phyloP scores from a whole-genome alignment of 2,797 vertebrate genomes.

The Enoplosus armatus region DNA sequence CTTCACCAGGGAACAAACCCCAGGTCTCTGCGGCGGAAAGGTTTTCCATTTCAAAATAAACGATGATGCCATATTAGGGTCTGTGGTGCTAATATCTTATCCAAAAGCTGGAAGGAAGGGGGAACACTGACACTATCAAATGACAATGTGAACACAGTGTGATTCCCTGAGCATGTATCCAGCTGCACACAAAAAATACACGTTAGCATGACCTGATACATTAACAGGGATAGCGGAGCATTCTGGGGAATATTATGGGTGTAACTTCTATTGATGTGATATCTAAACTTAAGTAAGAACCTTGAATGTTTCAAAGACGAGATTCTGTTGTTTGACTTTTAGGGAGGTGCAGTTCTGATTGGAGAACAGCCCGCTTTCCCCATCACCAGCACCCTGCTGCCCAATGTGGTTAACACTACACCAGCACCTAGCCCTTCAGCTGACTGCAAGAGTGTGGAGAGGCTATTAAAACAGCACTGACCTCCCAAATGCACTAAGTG shows the following conservation, averaged over 20 bases:
- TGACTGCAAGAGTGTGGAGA: conserved; percentile 21
- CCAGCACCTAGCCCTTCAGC: conserved; percentile 7
- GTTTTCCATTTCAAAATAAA: too few relatives aligned
- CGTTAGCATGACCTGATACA: not conserved
- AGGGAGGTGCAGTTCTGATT: not conserved
- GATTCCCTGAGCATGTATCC: not conserved
- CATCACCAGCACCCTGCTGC: conserved; percentile 10
- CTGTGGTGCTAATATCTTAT: too few relatives aligned
- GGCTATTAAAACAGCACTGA: conserved; percentile 60
- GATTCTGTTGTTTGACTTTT: conserved; percentile 16
- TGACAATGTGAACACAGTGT: too few relatives aligned
- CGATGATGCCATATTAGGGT: too few relatives aligned
- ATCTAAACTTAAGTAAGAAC: not conserved
- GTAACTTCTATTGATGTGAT: too few relatives aligned
- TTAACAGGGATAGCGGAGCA: not conserved
- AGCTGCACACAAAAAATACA: not conserved
- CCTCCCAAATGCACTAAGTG: conserved; percentile 52
- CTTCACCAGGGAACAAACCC: not conserved
- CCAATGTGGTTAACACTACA: conserved; percentile 9
- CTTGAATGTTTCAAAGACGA: not conserved
- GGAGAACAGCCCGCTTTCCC: not conserved
- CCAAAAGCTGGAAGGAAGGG: too few relatives aligned
- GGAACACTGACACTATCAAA: too few relatives aligned
- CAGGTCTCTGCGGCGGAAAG: not conserved
- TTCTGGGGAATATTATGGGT: not conserved